Base-by-base conservation (phyloP, 2,113 vertebrate genomes). In the Ovibos moschatus region DNA sequence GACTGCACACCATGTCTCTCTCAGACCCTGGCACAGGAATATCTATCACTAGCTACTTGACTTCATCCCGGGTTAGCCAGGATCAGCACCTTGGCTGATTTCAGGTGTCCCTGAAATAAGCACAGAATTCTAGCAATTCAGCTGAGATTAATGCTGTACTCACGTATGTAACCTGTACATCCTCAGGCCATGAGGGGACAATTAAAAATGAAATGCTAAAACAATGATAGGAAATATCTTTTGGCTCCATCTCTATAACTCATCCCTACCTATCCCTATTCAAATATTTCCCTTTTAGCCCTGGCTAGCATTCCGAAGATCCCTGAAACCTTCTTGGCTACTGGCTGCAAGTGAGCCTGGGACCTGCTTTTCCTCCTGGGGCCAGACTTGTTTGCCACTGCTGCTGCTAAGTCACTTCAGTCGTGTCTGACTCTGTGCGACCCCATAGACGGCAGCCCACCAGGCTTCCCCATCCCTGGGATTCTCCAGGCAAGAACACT, bases 381-480 rank as follows among this genome's bases (percentile, higher is more conserved):
- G 4, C 5, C 33, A 58, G 33, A 82, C 11, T 83, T 71, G 13
- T 14, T 40, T 13, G 57, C 27, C 45, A 47, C 53, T 57, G 55
- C 55, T 57, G 55, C 21, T 57, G 21, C 21, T 57, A 25, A 25
- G 21, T 57, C 3, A 8, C 21, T 57, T 57, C 55, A 57, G 55
- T 10, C 0, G 8, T 57, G 55, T 10, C 55, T 0, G 3, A 57
- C 55, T 57, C 21, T 25, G 21, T 57, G 55, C 8, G 3, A 57
- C 8, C 55, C 21, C 8, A 57, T 57, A 57, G 55, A 25, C 1
- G 3, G 55, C 55, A 25, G 55, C 55, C 8, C 55, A 57, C 21
- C 8, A 25, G 21, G 55, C 55, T 57, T 3, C 55, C 1, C 21
- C 0, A 0, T 57, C 21, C 55, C 21, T 57, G 21, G 55, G 55